Evolutionary conservation across 2,113 vertebrate genomes (phyloP), one percentile per base, ranked within the genome.

Genomic region (Rafetus swinhoei): DNA sequence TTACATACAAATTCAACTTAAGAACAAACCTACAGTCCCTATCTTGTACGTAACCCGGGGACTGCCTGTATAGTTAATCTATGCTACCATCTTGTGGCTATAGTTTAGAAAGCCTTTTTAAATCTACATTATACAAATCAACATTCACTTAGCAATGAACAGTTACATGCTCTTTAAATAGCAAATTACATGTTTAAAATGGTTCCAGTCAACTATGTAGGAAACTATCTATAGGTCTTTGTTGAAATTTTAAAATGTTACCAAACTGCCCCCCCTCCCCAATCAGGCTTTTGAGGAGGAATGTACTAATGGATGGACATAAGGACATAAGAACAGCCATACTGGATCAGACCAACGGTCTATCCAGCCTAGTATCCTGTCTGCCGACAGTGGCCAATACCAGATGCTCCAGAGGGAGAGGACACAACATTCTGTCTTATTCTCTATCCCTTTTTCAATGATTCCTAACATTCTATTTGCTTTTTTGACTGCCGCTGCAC

Each of bases 31-130:
- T n/a, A n/a, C n/a, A n/a, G n/a, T n/a, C n/a, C n/a, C n/a, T n/a
- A n/a, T n/a, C n/a, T n/a, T n/a, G n/a, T n/a, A n/a, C n/a, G n/a
- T n/a, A n/a, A n/a, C n/a, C n/a, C n/a, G n/a, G n/a, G n/a, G n/a
- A n/a, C n/a, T n/a, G n/a, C n/a, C n/a, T n/a, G n/a, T n/a, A n/a
- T n/a, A n/a, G 6, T 65, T 88, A 77, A 72, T 25, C 56, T 90
- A 89, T 35, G 96, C 95, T 94, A 96, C 95, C 97, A 94, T 93
- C 94, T 92, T 11, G 85, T 85, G 97, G 95, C 7, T 27, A 18
- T 2, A 13, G 1, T 4, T 0, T 25, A 57, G 21, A 59, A 82
- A 13, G 24, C 56, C 1, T 1, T n/a, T 13, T 14, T 14, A 27
- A 19, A 39, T 55, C 82, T 54, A 8, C 3, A 9, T 1, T 29